phyloP scores from a whole-genome alignment of 2,888 invertebrate species.

The Cordilura impudica region DNA sequence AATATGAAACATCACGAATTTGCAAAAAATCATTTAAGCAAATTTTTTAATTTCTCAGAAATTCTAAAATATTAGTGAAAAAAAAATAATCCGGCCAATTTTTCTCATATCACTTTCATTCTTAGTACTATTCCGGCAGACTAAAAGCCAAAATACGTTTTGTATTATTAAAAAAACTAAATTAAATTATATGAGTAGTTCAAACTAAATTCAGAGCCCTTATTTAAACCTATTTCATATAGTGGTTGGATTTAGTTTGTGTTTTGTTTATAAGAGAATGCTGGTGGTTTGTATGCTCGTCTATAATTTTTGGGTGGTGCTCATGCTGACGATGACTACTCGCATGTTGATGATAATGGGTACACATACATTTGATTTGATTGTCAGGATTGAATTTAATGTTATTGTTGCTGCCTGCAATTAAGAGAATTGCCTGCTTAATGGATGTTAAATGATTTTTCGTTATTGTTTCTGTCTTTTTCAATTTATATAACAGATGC shows the following conservation, averaged over 20 bases:
- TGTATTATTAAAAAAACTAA: neutral
- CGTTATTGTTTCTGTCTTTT: neutral
- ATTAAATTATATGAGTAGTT: slow-evolving; percentile 5
- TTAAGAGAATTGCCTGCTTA: slow-evolving; percentile 73
- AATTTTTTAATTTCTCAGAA: slow-evolving; percentile 13
- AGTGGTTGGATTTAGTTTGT: slow-evolving; percentile 8
- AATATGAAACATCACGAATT: slow-evolving; percentile 18
- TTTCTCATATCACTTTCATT: neutral
- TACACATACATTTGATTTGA: slow-evolving; percentile 7
- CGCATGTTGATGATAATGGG: slow-evolving; percentile 25
- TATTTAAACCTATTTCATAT: neutral
- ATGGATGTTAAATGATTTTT: slow-evolving; percentile 73
- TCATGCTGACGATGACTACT: neutral
- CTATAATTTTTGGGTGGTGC: slow-evolving; percentile 12
- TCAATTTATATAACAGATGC: slow-evolving; percentile 72
- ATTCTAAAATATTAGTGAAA: neutral
- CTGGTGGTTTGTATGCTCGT: slow-evolving; percentile 1
- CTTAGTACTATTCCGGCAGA: neutral
- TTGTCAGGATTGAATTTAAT: slow-evolving; percentile 13
- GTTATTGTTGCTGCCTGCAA: slow-evolving; percentile 64
- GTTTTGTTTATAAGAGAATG: slow-evolving; percentile 10
- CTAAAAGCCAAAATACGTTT: neutral
- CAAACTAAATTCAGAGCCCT: slow-evolving; percentile 9
- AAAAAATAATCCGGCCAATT: neutral
- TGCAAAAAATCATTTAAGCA: slow-evolving; percentile 40